phyloP scores from a whole-genome alignment of 2,888 invertebrate species.

The Onchidella celtica region DNA sequence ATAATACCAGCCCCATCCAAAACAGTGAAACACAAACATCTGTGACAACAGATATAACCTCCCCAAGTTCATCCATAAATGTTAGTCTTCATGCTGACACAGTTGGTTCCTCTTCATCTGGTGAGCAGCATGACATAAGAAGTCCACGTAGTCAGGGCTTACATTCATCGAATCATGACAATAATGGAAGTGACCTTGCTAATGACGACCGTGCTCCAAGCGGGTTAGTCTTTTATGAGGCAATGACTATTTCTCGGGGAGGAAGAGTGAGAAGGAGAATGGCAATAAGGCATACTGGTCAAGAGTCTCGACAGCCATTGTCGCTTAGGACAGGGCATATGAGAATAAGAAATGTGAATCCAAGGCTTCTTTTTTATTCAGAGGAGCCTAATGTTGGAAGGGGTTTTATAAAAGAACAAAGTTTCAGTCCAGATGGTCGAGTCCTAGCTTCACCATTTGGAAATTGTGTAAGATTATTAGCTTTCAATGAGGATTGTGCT shows the following conservation, averaged over 20 bases:
- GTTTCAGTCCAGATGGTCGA: constrained; percentile 94
- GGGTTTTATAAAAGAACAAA: constrained; percentile 95
- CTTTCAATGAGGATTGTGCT: constrained; percentile 88
- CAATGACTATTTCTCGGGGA: constrained; percentile 4
- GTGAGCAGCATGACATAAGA: not conserved
- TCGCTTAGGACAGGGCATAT: not conserved
- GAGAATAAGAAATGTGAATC: constrained; percentile 83
- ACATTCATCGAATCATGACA: not conserved
- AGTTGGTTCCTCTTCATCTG: not conserved
- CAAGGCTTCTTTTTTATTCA: constrained; percentile 90
- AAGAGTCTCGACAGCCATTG: not conserved
- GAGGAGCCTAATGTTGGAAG: constrained; percentile 93
- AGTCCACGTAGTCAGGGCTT: not conserved
- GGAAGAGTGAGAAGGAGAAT: constrained; percentile 1
- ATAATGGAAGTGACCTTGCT: not conserved
- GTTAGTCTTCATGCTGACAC: not conserved
- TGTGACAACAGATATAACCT: not conserved
- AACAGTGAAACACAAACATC: not conserved
- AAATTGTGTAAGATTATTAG: constrained; percentile 91
- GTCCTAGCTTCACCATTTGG: constrained; percentile 94
- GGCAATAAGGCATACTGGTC: not conserved
- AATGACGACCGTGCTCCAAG: constrained; percentile 11
- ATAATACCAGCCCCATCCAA: not conserved
- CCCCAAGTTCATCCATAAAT: not conserved
- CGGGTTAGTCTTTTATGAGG: constrained; percentile 11